phyloP scores from a whole-genome alignment of 23 tunicate genomes.

The Halocynthia aurantium region DNA sequence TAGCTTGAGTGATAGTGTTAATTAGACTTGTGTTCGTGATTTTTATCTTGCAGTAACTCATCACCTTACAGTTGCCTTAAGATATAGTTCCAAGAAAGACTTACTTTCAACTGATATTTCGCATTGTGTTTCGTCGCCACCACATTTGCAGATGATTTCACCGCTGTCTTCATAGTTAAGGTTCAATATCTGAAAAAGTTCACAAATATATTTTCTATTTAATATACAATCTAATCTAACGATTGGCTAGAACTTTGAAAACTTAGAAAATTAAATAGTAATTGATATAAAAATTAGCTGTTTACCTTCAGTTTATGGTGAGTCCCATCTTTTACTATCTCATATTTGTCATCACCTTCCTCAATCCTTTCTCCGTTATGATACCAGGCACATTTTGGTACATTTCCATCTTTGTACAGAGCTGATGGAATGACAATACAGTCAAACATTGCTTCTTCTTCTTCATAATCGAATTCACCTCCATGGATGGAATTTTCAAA shows the following conservation, averaged over 20 bases:
- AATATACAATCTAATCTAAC: background rate
- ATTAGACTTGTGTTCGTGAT: no score
- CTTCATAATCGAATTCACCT: slow-evolving; percentile 49
- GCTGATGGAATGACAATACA: slow-evolving; percentile 68
- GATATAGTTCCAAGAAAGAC: slow-evolving; percentile 1
- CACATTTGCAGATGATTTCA: slow-evolving; percentile 52
- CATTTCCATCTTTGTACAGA: slow-evolving; percentile 44
- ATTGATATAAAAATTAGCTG: background rate
- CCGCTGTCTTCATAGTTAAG: slow-evolving; percentile 79
- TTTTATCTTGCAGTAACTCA: no score
- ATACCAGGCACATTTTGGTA: slow-evolving; percentile 37
- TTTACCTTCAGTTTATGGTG: slow-evolving; percentile 57
- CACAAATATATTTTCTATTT: background rate
- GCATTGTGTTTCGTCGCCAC: slow-evolving; percentile 56
- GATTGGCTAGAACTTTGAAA: background rate
- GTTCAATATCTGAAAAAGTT: slow-evolving; percentile 35
- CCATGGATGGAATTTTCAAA: slow-evolving; percentile 37
- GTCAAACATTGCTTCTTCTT: slow-evolving; percentile 44
- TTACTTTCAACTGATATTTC: slow-evolving; percentile 65
- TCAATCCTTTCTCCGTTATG: slow-evolving; percentile 72
- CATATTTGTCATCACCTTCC: slow-evolving; percentile 70
- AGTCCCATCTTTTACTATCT: slow-evolving; percentile 64
- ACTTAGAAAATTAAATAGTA: no score
- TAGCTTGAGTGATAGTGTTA: no score
- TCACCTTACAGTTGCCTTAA: no score